phyloP scores from a whole-genome alignment of 1,140 invertebrate species.

The Atta colombica region DNA sequence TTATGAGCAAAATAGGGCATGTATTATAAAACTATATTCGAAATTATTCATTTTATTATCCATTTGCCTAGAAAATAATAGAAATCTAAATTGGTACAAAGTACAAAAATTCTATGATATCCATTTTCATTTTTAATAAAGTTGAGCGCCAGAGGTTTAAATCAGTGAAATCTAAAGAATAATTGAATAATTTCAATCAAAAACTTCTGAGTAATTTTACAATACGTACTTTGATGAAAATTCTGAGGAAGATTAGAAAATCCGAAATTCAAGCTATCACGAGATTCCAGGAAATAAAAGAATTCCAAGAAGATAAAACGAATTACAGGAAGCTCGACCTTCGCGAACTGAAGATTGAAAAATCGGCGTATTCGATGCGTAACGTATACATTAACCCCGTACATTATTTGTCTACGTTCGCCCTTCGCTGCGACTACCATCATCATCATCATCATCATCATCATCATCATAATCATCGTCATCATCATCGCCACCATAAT shows the following conservation, averaged over 20 bases:
- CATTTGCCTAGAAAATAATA: too few species aligned
- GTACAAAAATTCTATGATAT: too few species aligned
- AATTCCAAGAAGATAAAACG: background rate
- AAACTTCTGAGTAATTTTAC: too few species aligned
- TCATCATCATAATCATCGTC: conserved; percentile 37
- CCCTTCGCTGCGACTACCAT: conserved; percentile 20
- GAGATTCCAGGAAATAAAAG: background rate
- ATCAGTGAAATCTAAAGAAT: too few species aligned
- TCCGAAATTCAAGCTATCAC: background rate
- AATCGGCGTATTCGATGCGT: conserved; percentile 26
- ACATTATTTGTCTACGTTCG: background rate
- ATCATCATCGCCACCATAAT: conserved; percentile 73
- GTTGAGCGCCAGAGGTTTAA: too few species aligned
- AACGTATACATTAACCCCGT: conserved; percentile 33
- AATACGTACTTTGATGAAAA: too few species aligned
- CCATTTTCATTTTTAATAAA: too few species aligned
- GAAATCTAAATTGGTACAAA: too few species aligned
- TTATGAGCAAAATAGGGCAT: background rate
- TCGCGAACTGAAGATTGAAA: background rate
- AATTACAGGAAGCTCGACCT: conserved; percentile 6
- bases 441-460: conserved; percentile 4
- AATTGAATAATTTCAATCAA: too few species aligned
- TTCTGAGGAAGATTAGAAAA: background rate
- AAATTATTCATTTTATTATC: too few species aligned
- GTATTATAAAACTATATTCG: too few species aligned